These are phyloP conservation scores for Penaeus indicus DNA, from an alignment of 1,140 invertebrate genomes.

Conservation along the genomic window DNA sequence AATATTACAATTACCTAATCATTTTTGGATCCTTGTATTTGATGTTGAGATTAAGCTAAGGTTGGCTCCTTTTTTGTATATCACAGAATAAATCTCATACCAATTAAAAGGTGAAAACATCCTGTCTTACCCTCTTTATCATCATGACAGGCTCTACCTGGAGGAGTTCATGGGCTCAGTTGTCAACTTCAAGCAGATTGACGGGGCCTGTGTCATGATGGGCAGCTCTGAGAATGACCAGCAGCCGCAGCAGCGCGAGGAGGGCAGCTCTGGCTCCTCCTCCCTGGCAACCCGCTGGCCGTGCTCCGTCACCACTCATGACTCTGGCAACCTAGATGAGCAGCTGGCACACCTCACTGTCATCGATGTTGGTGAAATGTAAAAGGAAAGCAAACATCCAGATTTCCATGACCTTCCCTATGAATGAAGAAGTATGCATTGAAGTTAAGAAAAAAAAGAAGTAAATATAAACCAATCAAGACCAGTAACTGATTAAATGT, in stretches of 20 bases:
- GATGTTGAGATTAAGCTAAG: too few relatives aligned
- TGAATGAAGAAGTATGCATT: too few relatives aligned
- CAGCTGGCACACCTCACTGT: slow-evolving; percentile 44
- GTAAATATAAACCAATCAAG: too few relatives aligned
- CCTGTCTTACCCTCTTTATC: too few relatives aligned
- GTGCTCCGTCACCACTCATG: slow-evolving; percentile 15
- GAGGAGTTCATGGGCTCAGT: slow-evolving; percentile 44
- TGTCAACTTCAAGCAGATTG: slow-evolving; percentile 2
- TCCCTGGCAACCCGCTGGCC: background rate
- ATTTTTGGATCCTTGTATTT: too few relatives aligned
- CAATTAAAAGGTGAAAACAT: too few relatives aligned
- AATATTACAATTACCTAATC: too few relatives aligned
- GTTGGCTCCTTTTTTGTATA: too few relatives aligned
- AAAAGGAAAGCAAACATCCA: background rate
- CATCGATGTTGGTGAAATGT: slow-evolving; percentile 57
- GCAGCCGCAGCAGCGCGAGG: background rate
- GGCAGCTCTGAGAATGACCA: background rate
- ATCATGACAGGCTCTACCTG: slow-evolving; percentile 43
- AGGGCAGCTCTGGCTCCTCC: background rate
- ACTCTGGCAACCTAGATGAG: slow-evolving; percentile 34
- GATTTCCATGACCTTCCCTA: too few relatives aligned
- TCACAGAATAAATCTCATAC: too few relatives aligned
- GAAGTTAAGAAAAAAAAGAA: too few relatives aligned
- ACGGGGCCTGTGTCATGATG: slow-evolving; percentile 19
- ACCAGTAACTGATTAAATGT: too few relatives aligned